Evolutionary conservation across 2,888 invertebrate genomes (phyloP).

Genomic region (Tenthredo mesomela): DNA sequence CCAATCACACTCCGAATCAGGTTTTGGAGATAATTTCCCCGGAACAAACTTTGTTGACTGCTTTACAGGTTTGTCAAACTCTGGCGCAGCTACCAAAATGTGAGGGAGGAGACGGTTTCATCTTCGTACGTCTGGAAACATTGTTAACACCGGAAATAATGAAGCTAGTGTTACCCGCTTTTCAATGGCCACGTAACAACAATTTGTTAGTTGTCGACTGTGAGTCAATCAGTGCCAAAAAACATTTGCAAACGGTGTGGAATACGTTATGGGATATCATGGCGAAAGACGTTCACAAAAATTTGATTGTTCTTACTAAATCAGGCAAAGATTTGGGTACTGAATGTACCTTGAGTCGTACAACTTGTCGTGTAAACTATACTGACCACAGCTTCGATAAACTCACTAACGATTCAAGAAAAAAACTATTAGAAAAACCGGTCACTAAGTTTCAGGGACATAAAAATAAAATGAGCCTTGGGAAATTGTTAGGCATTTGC

Average conservation of each 20-base stretch:
- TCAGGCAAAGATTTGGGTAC: no score
- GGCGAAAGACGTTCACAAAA: background rate
- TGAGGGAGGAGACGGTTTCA: background rate
- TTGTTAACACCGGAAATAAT: background rate
- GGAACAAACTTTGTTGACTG: conserved; percentile 2
- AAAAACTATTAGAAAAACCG: background rate
- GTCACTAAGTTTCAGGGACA: background rate
- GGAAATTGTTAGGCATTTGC: background rate
- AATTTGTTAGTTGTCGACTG: background rate
- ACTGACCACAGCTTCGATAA: background rate
- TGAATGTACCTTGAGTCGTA: background rate
- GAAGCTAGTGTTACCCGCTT: background rate
- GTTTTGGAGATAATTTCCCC: background rate
- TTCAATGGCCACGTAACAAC: background rate
- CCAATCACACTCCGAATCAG: background rate
- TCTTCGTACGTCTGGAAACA: background rate
- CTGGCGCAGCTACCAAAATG: background rate
- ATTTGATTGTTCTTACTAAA: background rate
- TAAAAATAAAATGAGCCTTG: background rate
- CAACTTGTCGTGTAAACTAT: background rate
- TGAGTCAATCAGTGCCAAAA: background rate
- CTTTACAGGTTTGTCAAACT: background rate
- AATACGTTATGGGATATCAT: background rate
- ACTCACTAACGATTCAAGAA: background rate
- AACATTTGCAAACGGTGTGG: background rate